Conservation (phyloP, 2,797 vertebrate species). For the Nyctalus aviator region DNA sequence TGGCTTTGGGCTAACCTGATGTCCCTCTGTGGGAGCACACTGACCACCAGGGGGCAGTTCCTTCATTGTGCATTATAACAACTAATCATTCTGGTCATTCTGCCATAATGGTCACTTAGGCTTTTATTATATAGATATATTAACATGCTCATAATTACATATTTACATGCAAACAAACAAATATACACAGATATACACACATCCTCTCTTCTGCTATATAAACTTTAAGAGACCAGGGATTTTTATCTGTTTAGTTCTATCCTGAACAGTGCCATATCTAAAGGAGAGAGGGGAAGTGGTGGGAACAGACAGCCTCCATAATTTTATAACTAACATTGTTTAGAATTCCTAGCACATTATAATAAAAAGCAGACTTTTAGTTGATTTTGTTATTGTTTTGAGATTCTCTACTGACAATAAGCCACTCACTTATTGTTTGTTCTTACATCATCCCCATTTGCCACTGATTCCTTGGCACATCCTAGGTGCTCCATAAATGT, state of each 20-base stretch:
- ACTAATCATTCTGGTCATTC: no score
- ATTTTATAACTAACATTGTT: background rate
- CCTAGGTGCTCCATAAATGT: background rate
- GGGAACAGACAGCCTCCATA: background rate
- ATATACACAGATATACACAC: background rate
- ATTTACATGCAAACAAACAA: background rate
- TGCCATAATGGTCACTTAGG: no score
- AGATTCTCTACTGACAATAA: background rate
- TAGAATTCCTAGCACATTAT: background rate
- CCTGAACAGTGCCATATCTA: no score
- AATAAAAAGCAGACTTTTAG: background rate
- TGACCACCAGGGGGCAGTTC: no score
- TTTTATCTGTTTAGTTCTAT: background rate
- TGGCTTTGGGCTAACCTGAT: no score
- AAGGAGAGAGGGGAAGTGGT: rapidly evolving
- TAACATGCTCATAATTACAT: background rate
- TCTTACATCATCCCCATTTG: background rate
- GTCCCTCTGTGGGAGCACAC: no score
- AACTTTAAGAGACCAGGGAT: background rate
- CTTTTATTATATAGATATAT: background rate
- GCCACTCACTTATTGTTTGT: background rate
- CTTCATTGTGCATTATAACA: no score
- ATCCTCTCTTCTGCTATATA: background rate
- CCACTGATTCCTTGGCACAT: background rate
- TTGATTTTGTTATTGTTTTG: background rate